Conservation (phyloP, 2,888 invertebrate genomes). For the Hemaris fuciformis region DNA sequence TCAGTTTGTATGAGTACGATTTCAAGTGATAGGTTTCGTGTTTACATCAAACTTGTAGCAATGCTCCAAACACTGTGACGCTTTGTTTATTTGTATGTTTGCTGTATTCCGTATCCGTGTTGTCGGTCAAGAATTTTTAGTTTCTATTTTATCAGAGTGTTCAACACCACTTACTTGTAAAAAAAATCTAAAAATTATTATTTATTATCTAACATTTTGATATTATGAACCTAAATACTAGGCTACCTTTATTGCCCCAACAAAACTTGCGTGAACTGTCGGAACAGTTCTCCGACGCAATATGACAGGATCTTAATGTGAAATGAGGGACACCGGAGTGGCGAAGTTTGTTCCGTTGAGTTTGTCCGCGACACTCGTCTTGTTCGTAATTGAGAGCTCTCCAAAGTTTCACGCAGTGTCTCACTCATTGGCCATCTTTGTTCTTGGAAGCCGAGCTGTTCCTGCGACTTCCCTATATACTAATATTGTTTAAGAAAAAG, state of each 20-base stretch:
- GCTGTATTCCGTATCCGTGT: background rate
- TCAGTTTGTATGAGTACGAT: background rate
- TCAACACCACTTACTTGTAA: background rate
- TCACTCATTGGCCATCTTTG: background rate
- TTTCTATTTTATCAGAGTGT: background rate
- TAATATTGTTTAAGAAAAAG: background rate
- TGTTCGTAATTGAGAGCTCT: background rate
- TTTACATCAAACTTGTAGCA: background rate
- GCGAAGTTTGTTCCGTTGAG: background rate
- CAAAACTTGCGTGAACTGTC: background rate
- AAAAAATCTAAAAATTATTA: no score
- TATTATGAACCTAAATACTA: background rate
- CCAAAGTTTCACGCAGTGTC: background rate
- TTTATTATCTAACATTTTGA: background rate
- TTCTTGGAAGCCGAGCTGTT: background rate
- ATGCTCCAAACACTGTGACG: background rate
- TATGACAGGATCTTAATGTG: background rate
- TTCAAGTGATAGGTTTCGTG: background rate
- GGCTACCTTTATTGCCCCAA: background rate
- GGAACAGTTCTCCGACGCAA: background rate
- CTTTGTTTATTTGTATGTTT: background rate
- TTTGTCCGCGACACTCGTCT: background rate
- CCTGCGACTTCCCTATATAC: background rate
- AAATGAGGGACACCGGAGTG: background rate
- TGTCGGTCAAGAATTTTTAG: background rate